A percentile compares a stretch with the other conserved stretches of the same genome.
These are phyloP conservation scores for Aptenodytes patagonicus DNA, from an alignment of 2,113 vertebrate species.

Conservation along the genomic window DNA sequence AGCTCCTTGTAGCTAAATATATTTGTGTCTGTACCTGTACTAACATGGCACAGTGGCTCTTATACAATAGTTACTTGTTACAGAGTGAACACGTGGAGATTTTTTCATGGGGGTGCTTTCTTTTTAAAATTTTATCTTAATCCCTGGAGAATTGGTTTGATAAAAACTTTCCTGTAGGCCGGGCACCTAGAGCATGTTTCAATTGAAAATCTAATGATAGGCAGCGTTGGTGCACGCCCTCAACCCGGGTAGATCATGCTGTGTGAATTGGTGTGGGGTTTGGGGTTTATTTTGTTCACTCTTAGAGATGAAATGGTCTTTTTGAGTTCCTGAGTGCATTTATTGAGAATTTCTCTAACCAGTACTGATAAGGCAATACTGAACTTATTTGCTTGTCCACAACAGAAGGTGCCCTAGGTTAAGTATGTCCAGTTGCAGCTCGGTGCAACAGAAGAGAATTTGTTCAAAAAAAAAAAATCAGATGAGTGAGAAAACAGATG, in stretches of 20 bases:
- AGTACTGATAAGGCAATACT: not conserved
- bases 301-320: not conserved
- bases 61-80: slow-evolving; percentile 23
- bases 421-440: not conserved
- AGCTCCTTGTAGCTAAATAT: not conserved
- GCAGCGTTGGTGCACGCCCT: not conserved
- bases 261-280: not conserved
- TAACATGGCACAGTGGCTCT: slow-evolving; percentile 23
- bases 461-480: not conserved
- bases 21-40: not conserved
- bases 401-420: not conserved
- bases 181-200: not conserved
- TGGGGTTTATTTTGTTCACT: not conserved
- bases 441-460: not conserved
- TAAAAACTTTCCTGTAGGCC: slow-evolving; percentile 19
- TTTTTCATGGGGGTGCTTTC: not conserved
- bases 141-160: not conserved
- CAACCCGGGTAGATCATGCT: rapidly evolving
- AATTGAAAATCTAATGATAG: not conserved
- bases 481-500: not conserved
- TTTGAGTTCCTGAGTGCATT: not conserved
- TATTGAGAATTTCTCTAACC: not conserved
- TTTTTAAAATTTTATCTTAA: slow-evolving; percentile 30
- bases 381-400: not conserved
- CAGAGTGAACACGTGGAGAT: slow-evolving; percentile 13